Evolutionary conservation across 2,888 invertebrate genomes (phyloP).

Genomic region (Notocelia uddmanniana): DNA sequence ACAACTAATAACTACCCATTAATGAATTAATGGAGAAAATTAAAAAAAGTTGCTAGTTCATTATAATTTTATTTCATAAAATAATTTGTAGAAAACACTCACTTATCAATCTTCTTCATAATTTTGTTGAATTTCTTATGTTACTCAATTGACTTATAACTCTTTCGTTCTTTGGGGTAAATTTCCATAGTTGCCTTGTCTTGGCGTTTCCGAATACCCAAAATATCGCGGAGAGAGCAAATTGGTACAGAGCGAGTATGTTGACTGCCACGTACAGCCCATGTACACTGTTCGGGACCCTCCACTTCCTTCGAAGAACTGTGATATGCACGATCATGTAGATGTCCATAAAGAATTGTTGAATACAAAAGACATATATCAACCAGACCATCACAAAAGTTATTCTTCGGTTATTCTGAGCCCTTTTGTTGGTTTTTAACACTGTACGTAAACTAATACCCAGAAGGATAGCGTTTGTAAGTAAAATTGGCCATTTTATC

Average conservation of each 20-base stretch:
- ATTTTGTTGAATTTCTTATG: constrained; percentile 23
- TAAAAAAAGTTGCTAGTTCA: no score
- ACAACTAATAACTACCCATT: no score
- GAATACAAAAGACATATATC: constrained; percentile 72
- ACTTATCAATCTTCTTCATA: neutral
- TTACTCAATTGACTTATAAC: constrained; percentile 42
- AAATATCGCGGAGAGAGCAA: constrained; percentile 69
- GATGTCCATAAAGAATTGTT: constrained; percentile 67
- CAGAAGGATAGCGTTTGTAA: constrained; percentile 65
- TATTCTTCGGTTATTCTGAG: constrained; percentile 61
- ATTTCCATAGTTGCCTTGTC: constrained; percentile 70
- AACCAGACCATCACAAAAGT: constrained; percentile 67
- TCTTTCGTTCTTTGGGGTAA: constrained; percentile 44
- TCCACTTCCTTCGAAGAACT: constrained; percentile 45
- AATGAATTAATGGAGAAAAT: no score
- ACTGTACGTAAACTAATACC: constrained; percentile 64
- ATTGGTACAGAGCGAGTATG: constrained; percentile 68
- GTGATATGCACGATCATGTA: constrained; percentile 62
- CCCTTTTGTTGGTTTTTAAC: constrained; percentile 59
- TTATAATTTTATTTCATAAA: neutral
- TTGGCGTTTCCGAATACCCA: constrained; percentile 76
- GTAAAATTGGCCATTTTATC: constrained; percentile 73
- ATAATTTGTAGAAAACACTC: neutral
- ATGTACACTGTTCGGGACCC: constrained; percentile 49
- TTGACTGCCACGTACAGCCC: constrained; percentile 50